phyloP scores from a whole-genome alignment of 1,140 invertebrate species.

The Bradysia coprophila region DNA sequence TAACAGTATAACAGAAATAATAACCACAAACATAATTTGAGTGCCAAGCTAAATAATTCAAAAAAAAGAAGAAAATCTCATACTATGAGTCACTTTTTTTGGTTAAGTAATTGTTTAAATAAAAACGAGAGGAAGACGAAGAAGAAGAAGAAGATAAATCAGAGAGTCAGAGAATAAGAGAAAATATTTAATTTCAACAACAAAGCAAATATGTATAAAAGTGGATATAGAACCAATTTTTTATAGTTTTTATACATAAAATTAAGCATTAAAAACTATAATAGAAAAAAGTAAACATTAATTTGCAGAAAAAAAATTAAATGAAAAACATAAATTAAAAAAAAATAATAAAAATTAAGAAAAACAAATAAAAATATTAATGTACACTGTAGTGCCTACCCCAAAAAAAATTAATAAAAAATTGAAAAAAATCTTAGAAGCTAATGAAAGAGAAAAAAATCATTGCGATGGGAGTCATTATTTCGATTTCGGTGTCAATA shows the following conservation, averaged over 20 bases:
- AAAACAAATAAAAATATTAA: slow-evolving; percentile 2
- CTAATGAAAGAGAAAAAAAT: too few species aligned
- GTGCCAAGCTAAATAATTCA: slow-evolving; percentile 20
- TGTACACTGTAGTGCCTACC: slow-evolving; percentile 20
- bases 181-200: neutral
- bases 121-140: neutral
- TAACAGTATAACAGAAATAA: neutral
- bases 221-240: neutral
- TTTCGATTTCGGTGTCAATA: too few species aligned
- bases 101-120: too few species aligned
- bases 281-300: slow-evolving; percentile 1
- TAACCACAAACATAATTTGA: slow-evolving; percentile 10
- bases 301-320: slow-evolving; percentile 1
- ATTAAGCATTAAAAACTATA: neutral
- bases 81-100: too few species aligned
- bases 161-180: slow-evolving; percentile 3
- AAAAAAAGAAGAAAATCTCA: neutral
- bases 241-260: neutral
- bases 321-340: neutral
- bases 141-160: neutral
- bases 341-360: neutral
- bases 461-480: too few species aligned
- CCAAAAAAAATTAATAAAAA: slow-evolving; percentile 9
- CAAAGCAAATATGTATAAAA: neutral
- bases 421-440: too few species aligned